These are phyloP conservation scores for Microcebus ravelobensis DNA, from an alignment of 2,113 vertebrate genomes.

Conservation along the genomic window DNA sequence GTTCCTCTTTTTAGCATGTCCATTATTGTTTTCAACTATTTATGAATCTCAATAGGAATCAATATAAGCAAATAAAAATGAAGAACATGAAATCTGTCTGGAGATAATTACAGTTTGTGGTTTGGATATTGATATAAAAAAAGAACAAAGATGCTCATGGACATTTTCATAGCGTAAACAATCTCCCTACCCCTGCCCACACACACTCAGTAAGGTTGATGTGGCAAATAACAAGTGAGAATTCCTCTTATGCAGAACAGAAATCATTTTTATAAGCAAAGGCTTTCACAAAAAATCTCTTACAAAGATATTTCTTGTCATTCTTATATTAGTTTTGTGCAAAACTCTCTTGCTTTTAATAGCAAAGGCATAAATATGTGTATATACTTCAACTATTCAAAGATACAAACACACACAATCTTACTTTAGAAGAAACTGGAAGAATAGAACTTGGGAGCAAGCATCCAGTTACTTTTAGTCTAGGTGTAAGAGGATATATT, in stretches of 20 bases:
- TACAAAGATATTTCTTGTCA: neutral
- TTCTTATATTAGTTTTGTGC: neutral
- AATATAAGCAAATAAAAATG: neutral
- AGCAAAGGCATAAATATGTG: neutral
- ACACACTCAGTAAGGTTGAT: neutral
- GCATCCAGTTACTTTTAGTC: neutral
- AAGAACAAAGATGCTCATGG: neutral
- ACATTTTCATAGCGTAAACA: neutral
- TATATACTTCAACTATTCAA: neutral
- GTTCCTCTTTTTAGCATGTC: neutral
- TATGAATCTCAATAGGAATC: conserved; percentile 21
- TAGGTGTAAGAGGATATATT: neutral
- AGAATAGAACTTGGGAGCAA: neutral
- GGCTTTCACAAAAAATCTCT: neutral
- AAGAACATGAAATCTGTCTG: conserved; percentile 17
- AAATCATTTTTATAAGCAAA: neutral
- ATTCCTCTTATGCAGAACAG: neutral
- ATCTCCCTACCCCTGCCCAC: too few species aligned
- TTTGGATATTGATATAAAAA: neutral
- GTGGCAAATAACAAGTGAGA: neutral
- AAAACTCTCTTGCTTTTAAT: neutral
- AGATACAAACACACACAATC: neutral
- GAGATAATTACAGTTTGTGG: neutral
- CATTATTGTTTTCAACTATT: conserved; percentile 21
- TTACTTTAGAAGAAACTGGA: neutral